Percentiles rank a stretch among this genome's conserved stretches.
Conservation (phyloP, 2,113 vertebrate genomes). For the Monopterus albus region DNA sequence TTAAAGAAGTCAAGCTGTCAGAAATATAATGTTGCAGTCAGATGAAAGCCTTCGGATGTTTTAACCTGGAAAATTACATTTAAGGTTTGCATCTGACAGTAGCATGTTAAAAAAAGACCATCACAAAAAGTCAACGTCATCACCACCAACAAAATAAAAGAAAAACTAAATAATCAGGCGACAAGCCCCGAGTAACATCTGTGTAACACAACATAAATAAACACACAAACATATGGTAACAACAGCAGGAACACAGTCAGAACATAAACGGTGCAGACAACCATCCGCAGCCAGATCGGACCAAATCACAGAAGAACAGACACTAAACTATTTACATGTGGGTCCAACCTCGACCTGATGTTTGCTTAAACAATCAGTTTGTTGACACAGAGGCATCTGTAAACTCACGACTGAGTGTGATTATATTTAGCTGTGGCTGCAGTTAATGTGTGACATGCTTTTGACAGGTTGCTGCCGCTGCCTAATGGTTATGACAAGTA, state of each 20-base stretch:
- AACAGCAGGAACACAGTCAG: conserved; percentile 55
- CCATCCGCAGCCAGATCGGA: conserved; percentile 1
- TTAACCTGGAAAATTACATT: neutral
- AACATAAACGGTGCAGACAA: conserved; percentile 53
- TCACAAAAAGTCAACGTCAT: neutral
- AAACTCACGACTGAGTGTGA: conserved; percentile 1
- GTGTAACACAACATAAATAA: conserved; percentile 10
- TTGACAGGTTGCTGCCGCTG: neutral
- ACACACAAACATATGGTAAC: conserved; percentile 22
- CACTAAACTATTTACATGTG: neutral
- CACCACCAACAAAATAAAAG: neutral
- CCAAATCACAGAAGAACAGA: conserved; percentile 50
- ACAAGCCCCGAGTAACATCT: neutral
- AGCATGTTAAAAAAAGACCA: too few species aligned
- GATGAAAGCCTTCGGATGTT: conserved; percentile 1
- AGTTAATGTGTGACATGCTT: neutral
- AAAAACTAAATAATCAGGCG: neutral
- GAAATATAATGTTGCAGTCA: neutral
- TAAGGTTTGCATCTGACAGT: conserved; percentile 30
- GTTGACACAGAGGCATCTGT: conserved; percentile 4
- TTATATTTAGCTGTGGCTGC: neutral
- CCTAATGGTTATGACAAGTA: conserved; percentile 12
- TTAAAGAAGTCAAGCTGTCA: too few species aligned
- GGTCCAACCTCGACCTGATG: neutral
- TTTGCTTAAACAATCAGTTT: too few species aligned